Percentiles rank a stretch among this genome's conserved stretches.
Evolutionary conservation across 92 coral and sea anemone species (phyloP).

Genomic region (Zoanthus solanderi): DNA sequence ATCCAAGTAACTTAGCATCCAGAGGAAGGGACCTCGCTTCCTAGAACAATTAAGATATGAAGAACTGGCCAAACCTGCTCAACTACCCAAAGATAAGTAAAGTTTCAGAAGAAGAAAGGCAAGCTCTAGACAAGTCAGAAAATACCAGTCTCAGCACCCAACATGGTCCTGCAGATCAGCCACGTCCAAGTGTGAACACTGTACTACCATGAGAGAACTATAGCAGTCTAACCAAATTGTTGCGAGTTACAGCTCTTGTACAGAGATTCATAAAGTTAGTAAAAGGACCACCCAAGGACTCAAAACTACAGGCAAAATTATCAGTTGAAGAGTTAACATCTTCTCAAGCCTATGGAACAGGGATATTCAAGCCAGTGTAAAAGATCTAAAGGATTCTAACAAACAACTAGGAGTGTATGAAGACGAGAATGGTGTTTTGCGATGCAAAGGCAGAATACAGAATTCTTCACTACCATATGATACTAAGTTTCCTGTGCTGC

Average conservation of each 20-base stretch:
- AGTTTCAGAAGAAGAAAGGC: slow-evolving; percentile 4
- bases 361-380: slow-evolving; percentile 31
- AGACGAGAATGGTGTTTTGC: slow-evolving; percentile 6
- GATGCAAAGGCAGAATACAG: slow-evolving; percentile 31
- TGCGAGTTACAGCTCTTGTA: slow-evolving; percentile 47
- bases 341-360: slow-evolving; percentile 14
- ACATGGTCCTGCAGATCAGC: background rate
- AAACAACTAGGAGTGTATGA: slow-evolving; percentile 27
- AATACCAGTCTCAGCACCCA: slow-evolving; percentile 15
- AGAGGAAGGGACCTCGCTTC: slow-evolving; percentile 45
- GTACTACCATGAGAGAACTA: slow-evolving; percentile 31
- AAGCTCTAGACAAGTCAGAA: background rate
- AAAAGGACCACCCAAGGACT: slow-evolving; percentile 3
- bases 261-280: slow-evolving; percentile 35
- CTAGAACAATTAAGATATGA: background rate
- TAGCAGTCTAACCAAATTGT: slow-evolving; percentile 41
- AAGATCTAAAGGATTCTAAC: slow-evolving; percentile 31
- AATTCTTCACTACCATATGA: slow-evolving; percentile 42
- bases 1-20: slow-evolving; percentile 58
- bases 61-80: slow-evolving; percentile 31
- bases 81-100: background rate
- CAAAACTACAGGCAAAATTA: background rate
- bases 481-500: slow-evolving; percentile 35
- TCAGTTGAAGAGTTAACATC: slow-evolving; percentile 25
- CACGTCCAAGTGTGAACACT: background rate